Conservation (phyloP, 2,113 vertebrate genomes). For the Eurypyga helias region DNA sequence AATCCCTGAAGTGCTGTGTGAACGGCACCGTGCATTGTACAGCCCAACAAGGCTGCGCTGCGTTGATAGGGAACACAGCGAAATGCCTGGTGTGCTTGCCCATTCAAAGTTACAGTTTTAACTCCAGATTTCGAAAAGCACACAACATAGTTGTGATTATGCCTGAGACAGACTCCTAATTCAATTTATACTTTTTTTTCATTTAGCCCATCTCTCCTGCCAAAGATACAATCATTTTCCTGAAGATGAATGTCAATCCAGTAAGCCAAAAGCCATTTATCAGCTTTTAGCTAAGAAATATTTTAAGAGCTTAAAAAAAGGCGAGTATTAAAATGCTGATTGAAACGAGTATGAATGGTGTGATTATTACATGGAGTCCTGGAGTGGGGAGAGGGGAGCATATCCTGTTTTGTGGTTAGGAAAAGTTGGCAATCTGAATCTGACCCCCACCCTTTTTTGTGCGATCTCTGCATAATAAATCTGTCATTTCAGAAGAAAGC, state of each 20-base stretch:
- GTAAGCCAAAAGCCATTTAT: conserved; percentile 18
- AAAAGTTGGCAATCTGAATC: conserved; percentile 42
- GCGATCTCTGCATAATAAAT: conserved; percentile 27
- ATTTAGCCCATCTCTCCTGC: neutral
- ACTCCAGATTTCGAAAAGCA: neutral
- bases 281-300: conserved; percentile 20
- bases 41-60: neutral
- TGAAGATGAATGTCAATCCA: neutral
- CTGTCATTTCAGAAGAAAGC: conserved; percentile 47
- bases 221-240: neutral
- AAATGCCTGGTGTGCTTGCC: neutral
- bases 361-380: conserved; percentile 28
- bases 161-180: neutral
- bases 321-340: conserved; percentile 9
- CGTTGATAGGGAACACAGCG: rapidly evolving
- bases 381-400: conserved; percentile 5
- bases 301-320: conserved; percentile 23
- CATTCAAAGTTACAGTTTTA: neutral
- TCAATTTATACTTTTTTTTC: neutral
- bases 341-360: conserved; percentile 41
- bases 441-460: conserved; percentile 36
- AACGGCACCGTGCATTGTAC: neutral
- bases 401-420: conserved; percentile 52
- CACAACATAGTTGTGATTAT: neutral
- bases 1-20: neutral